A percentile compares a stretch with the other conserved stretches of the same genome.
These are phyloP conservation scores for Dolichotis patagonum DNA, from an alignment of 2,113 vertebrate genomes.

Conservation along the genomic window DNA sequence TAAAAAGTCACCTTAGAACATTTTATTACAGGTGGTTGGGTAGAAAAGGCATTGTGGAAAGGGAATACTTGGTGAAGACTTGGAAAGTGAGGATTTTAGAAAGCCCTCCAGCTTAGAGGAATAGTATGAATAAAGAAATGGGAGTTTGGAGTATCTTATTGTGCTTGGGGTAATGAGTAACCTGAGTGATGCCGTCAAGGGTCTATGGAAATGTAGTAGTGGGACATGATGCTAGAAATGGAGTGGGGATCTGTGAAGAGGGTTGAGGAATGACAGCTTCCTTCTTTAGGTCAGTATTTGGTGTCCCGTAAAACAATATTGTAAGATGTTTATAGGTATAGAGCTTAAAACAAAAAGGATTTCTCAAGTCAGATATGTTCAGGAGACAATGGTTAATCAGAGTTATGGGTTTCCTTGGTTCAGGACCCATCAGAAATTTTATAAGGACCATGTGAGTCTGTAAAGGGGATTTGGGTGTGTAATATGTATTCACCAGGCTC, in stretches of 20 bases:
- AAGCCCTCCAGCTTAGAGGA: not conserved
- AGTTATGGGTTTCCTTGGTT: not conserved
- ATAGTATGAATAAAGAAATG: not conserved
- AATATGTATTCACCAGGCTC: not conserved
- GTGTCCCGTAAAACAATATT: not conserved
- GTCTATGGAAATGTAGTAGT: not conserved
- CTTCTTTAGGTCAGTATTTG: not conserved
- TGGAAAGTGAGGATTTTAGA: slow-evolving; percentile 29
- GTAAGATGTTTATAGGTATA: not conserved
- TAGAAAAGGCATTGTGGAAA: not conserved
- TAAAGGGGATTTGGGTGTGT: not conserved
- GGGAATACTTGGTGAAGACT: not conserved
- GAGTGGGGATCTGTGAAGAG: not conserved
- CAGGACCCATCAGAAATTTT: not conserved
- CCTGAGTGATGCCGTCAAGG: not conserved
- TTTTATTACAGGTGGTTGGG: not conserved
- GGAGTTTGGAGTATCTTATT: not conserved
- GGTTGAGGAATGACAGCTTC: not conserved
- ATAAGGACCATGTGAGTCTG: not conserved
- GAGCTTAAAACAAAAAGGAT: not conserved
- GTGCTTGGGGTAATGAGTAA: not conserved
- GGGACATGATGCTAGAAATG: not conserved
- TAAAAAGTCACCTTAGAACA: not conserved
- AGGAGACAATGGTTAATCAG: not conserved
- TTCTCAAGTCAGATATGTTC: not conserved